Evolutionary conservation across 2,797 vertebrate species (phyloP).

Genomic region (Arctocebus calabarensis): DNA sequence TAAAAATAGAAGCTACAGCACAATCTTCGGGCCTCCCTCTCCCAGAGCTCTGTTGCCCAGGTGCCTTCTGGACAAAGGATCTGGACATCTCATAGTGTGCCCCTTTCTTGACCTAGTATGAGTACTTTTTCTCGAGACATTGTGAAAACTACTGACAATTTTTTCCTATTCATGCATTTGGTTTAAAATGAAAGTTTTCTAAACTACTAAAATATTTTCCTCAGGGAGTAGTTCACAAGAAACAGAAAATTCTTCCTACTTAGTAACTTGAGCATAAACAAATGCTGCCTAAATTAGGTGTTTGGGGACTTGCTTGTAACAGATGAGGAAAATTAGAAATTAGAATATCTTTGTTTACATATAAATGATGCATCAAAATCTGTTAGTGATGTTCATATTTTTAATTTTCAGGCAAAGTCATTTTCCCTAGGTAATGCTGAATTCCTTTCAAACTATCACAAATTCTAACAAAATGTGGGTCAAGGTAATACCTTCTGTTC

Average conservation of each 20-base stretch:
- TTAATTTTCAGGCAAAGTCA: conserved; percentile 32
- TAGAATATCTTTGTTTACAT: conserved; percentile 73
- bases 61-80: background rate
- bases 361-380: conserved; percentile 54
- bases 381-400: conserved; percentile 66
- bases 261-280: conserved; percentile 64
- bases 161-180: background rate
- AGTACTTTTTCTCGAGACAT: background rate
- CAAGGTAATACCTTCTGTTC: conserved; percentile 34
- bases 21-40: rapidly evolving
- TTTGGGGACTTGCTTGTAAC: conserved; percentile 63
- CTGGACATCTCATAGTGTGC: background rate
- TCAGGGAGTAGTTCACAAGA: conserved; percentile 40
- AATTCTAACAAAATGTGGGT: conserved; percentile 30
- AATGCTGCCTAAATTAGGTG: conserved; percentile 70
- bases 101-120: background rate
- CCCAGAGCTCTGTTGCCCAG: background rate
- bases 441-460: conserved; percentile 60
- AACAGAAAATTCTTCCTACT: conserved; percentile 23
- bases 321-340: conserved; percentile 65
- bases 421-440: conserved; percentile 49
- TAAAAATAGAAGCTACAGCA: background rate
- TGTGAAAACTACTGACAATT: background rate
- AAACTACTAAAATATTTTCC: conserved; percentile 52
- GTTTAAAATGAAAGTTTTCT: conserved; percentile 44